Evolutionary conservation across 2,797 vertebrate genomes (phyloP).

Genomic region (Oryzias dopingdopingensis): DNA sequence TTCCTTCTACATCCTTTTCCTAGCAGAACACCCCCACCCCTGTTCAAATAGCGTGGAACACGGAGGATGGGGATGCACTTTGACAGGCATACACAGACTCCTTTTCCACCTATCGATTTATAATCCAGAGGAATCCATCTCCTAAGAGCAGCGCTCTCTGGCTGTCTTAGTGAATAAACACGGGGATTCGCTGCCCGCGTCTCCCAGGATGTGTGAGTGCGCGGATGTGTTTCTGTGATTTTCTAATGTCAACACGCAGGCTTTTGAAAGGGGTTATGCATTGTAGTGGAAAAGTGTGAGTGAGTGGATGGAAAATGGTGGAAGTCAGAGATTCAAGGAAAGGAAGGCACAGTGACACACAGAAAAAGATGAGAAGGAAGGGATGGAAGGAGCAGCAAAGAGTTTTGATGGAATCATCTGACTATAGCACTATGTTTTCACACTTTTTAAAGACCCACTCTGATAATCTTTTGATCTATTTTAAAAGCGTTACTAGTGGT

Average conservation of each 20-base stretch:
- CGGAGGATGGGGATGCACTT: slow-evolving; percentile 38
- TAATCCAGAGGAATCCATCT: slow-evolving; percentile 36
- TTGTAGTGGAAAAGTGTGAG: slow-evolving; percentile 22
- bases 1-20: slow-evolving; percentile 47
- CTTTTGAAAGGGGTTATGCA: slow-evolving; percentile 18
- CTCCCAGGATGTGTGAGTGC: slow-evolving; percentile 17
- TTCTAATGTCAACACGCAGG: slow-evolving; percentile 29
- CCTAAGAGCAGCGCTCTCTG: slow-evolving; percentile 38
- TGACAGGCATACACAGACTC: slow-evolving; percentile 46
- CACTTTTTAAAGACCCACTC: too few relatives aligned
- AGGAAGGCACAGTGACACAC: slow-evolving; percentile 9
- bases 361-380: slow-evolving; percentile 1
- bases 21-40: background rate
- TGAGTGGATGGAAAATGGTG: slow-evolving; percentile 12
- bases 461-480: too few relatives aligned
- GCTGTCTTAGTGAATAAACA: slow-evolving; percentile 57
- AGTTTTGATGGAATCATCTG: background rate
- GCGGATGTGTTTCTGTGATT: slow-evolving; percentile 30
- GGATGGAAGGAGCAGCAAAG: background rate
- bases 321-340: slow-evolving; percentile 26
- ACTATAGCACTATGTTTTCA: too few relatives aligned
- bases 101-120: slow-evolving; percentile 46
- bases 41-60: slow-evolving; percentile 11
- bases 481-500: too few relatives aligned
- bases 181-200: slow-evolving; percentile 24